These are phyloP conservation scores for Meta bourneti DNA, from an alignment of 2,888 invertebrate genomes.

Conservation along the genomic window DNA sequence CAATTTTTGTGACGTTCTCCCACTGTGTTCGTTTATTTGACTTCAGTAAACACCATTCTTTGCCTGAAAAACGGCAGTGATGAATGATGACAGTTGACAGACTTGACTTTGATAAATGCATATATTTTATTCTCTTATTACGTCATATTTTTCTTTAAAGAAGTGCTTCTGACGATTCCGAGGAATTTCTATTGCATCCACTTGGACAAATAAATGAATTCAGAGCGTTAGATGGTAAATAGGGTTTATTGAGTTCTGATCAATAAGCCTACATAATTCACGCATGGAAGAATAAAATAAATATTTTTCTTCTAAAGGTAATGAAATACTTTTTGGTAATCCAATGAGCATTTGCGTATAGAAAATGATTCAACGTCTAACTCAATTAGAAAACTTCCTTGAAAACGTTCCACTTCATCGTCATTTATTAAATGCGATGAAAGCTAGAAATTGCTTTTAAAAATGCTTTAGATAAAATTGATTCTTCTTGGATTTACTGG, in stretches of 20 bases:
- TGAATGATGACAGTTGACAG: slow-evolving; percentile 64
- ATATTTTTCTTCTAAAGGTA: neutral
- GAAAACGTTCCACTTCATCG: too few relatives aligned
- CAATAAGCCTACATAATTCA: neutral
- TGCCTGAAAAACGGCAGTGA: slow-evolving; percentile 35
- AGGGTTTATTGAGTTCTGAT: neutral
- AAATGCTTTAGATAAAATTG: too few relatives aligned
- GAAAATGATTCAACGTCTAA: neutral
- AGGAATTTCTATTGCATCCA: slow-evolving; percentile 15
- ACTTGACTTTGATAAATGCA: slow-evolving; percentile 69
- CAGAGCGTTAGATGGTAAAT: neutral
- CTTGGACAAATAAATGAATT: slow-evolving; percentile 19
- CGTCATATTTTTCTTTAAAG: neutral
- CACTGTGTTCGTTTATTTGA: slow-evolving; percentile 29
- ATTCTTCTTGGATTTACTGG: too few relatives aligned
- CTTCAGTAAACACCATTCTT: slow-evolving; percentile 56
- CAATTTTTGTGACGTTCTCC: slow-evolving; percentile 3
- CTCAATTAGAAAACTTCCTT: neutral
- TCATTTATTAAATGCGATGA: too few relatives aligned
- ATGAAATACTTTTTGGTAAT: neutral
- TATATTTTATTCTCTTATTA: slow-evolving; percentile 56
- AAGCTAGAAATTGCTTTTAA: too few relatives aligned
- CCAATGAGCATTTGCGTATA: neutral
- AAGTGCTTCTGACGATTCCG: neutral
- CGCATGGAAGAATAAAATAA: neutral